These are phyloP conservation scores for Lysiphlebus fabarum DNA, from an alignment of 1,140 invertebrate species.

Conservation along the genomic window DNA sequence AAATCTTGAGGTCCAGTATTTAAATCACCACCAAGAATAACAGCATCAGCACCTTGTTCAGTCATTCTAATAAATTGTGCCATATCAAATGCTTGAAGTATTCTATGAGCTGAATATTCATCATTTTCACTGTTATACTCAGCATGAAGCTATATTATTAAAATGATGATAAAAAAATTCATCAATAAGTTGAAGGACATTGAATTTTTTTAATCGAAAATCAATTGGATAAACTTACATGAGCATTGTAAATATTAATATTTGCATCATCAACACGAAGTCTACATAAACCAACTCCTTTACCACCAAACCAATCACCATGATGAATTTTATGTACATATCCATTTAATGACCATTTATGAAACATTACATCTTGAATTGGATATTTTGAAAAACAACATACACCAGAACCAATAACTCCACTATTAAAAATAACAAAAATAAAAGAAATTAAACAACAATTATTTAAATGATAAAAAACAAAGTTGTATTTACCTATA, in stretches of 20 bases:
- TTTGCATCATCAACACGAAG: conserved; percentile 65
- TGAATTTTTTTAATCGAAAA: no score
- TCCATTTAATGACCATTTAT: conserved; percentile 92
- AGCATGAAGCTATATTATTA: conserved; percentile 78
- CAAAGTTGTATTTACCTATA: no score
- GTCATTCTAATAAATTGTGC: conserved; percentile 90
- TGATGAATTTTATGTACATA: conserved; percentile 95
- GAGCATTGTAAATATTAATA: conserved; percentile 86
- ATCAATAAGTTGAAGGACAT: neutral
- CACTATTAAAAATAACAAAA: conserved; percentile 58
- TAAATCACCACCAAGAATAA: conserved; percentile 87
- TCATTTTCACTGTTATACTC: conserved; percentile 84
- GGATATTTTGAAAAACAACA: conserved; percentile 85
- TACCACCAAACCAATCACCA: conserved; percentile 97
- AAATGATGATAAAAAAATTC: conserved; percentile 21
- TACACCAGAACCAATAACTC: conserved; percentile 86
- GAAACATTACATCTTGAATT: conserved; percentile 87
- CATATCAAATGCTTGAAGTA: conserved; percentile 90
- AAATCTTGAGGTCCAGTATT: conserved; percentile 87
- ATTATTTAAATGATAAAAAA: conserved; percentile 2
- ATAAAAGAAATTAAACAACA: no score
- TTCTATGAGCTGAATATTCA: conserved; percentile 85
- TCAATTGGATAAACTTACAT: conserved; percentile 66
- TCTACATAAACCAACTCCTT: conserved; percentile 88
- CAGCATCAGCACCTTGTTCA: conserved; percentile 71